phyloP scores from a whole-genome alignment of 2,797 vertebrate genomes.

The Pachyuromys duprasi region DNA sequence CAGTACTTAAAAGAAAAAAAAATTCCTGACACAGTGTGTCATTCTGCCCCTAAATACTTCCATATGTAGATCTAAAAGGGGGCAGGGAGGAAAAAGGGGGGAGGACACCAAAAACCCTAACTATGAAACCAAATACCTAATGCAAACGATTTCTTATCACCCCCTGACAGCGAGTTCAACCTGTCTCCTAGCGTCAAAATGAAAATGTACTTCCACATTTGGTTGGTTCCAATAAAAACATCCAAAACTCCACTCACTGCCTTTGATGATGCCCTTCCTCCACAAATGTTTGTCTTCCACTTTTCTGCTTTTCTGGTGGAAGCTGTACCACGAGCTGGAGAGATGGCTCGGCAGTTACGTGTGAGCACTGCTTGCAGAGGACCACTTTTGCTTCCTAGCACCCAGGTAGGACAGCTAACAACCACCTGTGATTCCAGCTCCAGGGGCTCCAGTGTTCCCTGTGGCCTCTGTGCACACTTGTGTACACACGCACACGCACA shows the following conservation, averaged over 20 bases:
- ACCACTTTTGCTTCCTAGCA: background rate
- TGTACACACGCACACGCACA: background rate
- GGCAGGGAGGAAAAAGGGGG: background rate
- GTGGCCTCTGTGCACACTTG: background rate
- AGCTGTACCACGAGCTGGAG: background rate
- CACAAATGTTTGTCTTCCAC: background rate
- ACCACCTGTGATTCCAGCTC: background rate
- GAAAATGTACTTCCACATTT: background rate
- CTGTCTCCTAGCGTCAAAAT: background rate
- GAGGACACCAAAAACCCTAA: background rate
- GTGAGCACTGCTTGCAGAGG: background rate
- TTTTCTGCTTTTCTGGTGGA: background rate
- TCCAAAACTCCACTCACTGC: background rate
- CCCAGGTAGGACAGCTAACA: background rate
- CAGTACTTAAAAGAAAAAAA: conserved; percentile 73
- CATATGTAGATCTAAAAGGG: conserved; percentile 71
- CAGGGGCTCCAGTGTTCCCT: background rate
- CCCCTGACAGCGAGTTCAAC: background rate
- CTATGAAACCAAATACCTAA: conserved; percentile 59
- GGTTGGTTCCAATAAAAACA: background rate
- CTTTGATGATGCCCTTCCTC: background rate
- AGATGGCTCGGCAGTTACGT: background rate
- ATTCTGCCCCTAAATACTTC: conserved; percentile 78
- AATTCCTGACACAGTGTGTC: conserved; percentile 77
- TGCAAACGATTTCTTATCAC: background rate